phyloP scores from a whole-genome alignment of 1,140 invertebrate species.

The Agrilus planipennis region DNA sequence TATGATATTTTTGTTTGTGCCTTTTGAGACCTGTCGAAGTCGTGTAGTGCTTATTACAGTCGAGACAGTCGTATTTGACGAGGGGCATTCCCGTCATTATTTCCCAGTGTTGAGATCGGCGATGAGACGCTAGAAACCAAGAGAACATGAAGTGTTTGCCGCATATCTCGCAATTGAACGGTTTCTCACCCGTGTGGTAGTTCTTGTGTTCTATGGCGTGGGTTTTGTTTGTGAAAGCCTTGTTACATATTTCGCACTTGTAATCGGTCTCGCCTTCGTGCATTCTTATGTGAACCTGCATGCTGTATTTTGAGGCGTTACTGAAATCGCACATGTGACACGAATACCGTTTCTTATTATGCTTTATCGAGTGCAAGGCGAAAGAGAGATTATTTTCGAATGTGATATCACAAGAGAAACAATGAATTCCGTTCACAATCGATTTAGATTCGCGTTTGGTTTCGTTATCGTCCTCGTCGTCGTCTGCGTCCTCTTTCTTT shows the following conservation, averaged over 20 bases:
- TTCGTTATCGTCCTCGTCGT: constrained; percentile 8
- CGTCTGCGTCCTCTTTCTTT: too few relatives aligned
- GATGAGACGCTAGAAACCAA: constrained; percentile 30
- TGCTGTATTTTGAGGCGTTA: constrained; percentile 33
- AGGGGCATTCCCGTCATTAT: constrained; percentile 29
- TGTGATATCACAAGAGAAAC: constrained; percentile 24
- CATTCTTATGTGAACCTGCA: constrained; percentile 30
- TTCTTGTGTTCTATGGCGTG: constrained; percentile 34
- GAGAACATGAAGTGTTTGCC: constrained; percentile 37
- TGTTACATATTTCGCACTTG: constrained; percentile 38
- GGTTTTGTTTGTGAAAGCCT: constrained; percentile 37
- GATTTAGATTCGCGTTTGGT: neutral
- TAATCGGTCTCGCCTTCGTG: constrained; percentile 37
- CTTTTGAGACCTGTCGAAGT: constrained; percentile 27
- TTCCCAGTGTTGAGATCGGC: constrained; percentile 31
- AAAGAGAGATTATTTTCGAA: constrained; percentile 25
- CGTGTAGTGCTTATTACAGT: constrained; percentile 32
- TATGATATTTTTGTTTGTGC: constrained; percentile 28
- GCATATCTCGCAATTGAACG: constrained; percentile 50
- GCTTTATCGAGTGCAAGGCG: constrained; percentile 27
- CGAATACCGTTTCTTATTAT: constrained; percentile 28
- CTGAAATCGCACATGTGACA: constrained; percentile 35
- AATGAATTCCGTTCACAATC: constrained; percentile 18
- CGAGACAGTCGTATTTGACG: constrained; percentile 29
- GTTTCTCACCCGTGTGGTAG: constrained; percentile 46